phyloP scores from a whole-genome alignment of 2,797 vertebrate genomes.

The Micrastur ruficollis region DNA sequence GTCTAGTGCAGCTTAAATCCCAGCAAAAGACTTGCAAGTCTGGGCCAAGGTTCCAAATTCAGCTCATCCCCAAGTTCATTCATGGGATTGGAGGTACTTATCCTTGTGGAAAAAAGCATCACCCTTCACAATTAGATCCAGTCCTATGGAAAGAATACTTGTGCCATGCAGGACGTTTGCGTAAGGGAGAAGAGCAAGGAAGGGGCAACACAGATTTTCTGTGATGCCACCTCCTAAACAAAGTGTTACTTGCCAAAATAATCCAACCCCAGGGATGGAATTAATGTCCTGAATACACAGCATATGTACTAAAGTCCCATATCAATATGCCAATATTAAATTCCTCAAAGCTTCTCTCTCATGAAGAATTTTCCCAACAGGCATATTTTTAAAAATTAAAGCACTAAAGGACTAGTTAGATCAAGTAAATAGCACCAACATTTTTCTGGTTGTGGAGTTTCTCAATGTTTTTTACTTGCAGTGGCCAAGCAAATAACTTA shows the following conservation, averaged over 20 bases:
- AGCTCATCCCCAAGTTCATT: accelerated
- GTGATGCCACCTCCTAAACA: not conserved
- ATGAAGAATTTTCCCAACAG: not conserved
- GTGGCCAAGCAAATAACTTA: not conserved
- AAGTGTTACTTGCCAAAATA: not conserved
- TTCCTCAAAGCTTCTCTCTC: not conserved
- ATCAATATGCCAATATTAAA: not conserved
- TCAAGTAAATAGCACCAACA: not conserved
- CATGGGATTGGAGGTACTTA: not conserved
- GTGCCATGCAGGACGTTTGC: not conserved
- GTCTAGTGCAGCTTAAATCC: not conserved
- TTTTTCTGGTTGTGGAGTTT: not conserved
- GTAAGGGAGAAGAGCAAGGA: not conserved
- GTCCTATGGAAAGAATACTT: not conserved
- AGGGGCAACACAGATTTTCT: not conserved
- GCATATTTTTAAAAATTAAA: not conserved
- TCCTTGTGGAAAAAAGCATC: not conserved
- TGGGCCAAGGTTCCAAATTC: not conserved
- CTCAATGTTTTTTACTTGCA: not conserved
- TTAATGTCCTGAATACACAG: not conserved
- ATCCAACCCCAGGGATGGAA: not conserved
- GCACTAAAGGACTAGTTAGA: not conserved
- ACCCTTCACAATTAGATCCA: not conserved
- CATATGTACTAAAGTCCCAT: not conserved
- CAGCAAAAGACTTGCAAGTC: not conserved